Conservation (phyloP, 2,113 vertebrate genomes). For the Odocoileus virginianus region DNA sequence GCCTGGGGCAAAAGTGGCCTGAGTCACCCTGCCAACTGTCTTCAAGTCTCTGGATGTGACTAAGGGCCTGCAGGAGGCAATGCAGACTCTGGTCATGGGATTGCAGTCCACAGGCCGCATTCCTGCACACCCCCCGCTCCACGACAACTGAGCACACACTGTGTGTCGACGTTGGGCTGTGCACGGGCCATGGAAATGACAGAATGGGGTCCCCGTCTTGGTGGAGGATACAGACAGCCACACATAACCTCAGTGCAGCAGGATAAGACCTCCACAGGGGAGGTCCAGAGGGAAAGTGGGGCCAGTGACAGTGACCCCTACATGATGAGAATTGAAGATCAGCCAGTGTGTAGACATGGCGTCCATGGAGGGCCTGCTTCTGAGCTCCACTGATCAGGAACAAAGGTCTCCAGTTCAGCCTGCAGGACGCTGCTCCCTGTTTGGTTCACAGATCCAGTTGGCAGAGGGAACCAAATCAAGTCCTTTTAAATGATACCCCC, state of each 20-base stretch:
- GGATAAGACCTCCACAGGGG: accelerated
- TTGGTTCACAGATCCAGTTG: background rate
- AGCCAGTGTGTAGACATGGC: accelerated
- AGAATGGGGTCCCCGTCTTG: background rate
- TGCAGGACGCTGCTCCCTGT: background rate
- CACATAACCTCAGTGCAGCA: accelerated
- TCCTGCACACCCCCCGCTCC: background rate
- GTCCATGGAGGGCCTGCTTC: accelerated
- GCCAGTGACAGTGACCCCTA: background rate
- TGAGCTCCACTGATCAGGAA: background rate
- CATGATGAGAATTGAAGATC: background rate
- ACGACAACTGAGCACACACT: accelerated
- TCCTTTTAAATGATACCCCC: background rate
- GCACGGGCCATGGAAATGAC: background rate
- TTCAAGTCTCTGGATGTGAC: background rate
- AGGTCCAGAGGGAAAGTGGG: accelerated
- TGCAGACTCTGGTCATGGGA: accelerated
- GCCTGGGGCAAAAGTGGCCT: background rate
- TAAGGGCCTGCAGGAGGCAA: accelerated
- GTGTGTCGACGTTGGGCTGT: background rate
- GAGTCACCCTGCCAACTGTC: no score
- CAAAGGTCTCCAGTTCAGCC: background rate
- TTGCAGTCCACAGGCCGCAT: background rate
- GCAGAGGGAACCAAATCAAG: background rate
- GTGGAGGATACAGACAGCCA: no score